Evolutionary conservation across 1,140 invertebrate genomes (phyloP).

Genomic region (Adelges cooleyi): DNA sequence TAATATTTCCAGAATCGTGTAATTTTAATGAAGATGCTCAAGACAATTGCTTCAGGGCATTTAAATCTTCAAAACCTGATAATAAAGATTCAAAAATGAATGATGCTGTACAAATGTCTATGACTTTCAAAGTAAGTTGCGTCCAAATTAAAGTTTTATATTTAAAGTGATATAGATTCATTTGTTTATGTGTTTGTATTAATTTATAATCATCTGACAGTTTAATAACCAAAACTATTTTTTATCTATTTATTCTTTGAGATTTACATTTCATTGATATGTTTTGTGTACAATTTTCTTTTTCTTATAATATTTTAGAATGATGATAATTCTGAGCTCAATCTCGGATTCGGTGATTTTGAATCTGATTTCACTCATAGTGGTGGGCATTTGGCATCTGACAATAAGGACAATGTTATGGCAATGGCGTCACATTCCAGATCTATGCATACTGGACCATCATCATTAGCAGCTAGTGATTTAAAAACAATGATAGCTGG

Average conservation of each 20-base stretch:
- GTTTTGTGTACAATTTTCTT: too few relatives aligned
- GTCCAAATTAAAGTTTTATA: too few relatives aligned
- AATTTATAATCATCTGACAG: too few relatives aligned
- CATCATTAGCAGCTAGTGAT: slow-evolving; percentile 11
- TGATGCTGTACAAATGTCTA: slow-evolving; percentile 48
- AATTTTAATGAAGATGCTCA: slow-evolving; percentile 34
- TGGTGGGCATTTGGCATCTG: slow-evolving; percentile 8
- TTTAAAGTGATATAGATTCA: too few relatives aligned
- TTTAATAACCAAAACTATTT: too few relatives aligned
- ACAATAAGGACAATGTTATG: background rate
- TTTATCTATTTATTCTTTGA: too few relatives aligned
- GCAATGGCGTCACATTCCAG: slow-evolving; percentile 3
- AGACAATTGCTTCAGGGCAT: slow-evolving; percentile 44
- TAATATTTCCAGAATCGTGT: slow-evolving; percentile 34
- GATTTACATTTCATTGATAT: too few relatives aligned
- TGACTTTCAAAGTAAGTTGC: slow-evolving; percentile 40
- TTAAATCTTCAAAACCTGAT: slow-evolving; percentile 49
- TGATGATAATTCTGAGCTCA: slow-evolving; percentile 21
- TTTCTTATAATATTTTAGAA: too few relatives aligned
- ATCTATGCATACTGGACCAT: slow-evolving; percentile 23
- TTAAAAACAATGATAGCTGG: slow-evolving; percentile 24
- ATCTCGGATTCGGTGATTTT: slow-evolving; percentile 26
- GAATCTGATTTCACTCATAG: slow-evolving; percentile 9
- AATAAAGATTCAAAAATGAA: slow-evolving; percentile 41
- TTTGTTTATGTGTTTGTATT: too few relatives aligned